These are phyloP conservation scores for Polydesmus complanatus DNA, from an alignment of 2,888 invertebrate genomes.

Conservation along the genomic window DNA sequence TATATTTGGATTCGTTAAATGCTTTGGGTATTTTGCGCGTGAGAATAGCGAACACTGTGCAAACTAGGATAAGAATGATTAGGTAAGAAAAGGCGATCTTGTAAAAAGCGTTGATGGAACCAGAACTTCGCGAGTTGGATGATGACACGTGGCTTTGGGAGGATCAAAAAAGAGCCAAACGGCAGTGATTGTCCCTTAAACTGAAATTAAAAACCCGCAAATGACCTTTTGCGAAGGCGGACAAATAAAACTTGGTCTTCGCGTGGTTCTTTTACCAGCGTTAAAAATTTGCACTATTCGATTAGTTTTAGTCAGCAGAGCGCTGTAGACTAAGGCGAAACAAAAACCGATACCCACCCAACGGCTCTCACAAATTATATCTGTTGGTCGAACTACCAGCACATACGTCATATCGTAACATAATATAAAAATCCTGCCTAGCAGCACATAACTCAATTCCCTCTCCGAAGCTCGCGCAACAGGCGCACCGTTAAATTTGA, in stretches of 20 bases:
- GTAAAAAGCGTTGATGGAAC: slow-evolving; percentile 71
- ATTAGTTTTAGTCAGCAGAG: slow-evolving; percentile 92
- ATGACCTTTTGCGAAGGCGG: slow-evolving; percentile 36
- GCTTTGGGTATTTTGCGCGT: slow-evolving; percentile 96
- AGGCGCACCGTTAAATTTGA: slow-evolving; percentile 79
- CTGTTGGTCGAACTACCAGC: slow-evolving; percentile 58
- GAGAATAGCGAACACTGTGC: slow-evolving; percentile 89
- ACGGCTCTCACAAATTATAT: slow-evolving; percentile 74
- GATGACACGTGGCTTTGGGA: slow-evolving; percentile 74
- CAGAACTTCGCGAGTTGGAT: slow-evolving; percentile 78
- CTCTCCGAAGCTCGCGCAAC: slow-evolving; percentile 88
- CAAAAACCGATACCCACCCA: slow-evolving; percentile 43
- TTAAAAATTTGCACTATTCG: slow-evolving; percentile 81
- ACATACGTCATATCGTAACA: slow-evolving; percentile 88
- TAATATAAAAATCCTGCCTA: slow-evolving; percentile 71
- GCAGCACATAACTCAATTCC: slow-evolving; percentile 62
- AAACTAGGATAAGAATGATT: slow-evolving; percentile 71
- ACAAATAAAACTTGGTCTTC: slow-evolving; percentile 35
- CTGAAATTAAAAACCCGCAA: slow-evolving; percentile 30
- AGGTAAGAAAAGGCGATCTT: slow-evolving; percentile 61
- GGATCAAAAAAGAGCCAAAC: slow-evolving; percentile 87
- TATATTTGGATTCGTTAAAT: slow-evolving; percentile 68
- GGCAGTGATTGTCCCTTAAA: slow-evolving; percentile 55
- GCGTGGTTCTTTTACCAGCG: slow-evolving; percentile 33
- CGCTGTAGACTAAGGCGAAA: slow-evolving; percentile 93